phyloP scores from a whole-genome alignment of 92 coral and sea anemone species.

The Bergia puertoricense region DNA sequence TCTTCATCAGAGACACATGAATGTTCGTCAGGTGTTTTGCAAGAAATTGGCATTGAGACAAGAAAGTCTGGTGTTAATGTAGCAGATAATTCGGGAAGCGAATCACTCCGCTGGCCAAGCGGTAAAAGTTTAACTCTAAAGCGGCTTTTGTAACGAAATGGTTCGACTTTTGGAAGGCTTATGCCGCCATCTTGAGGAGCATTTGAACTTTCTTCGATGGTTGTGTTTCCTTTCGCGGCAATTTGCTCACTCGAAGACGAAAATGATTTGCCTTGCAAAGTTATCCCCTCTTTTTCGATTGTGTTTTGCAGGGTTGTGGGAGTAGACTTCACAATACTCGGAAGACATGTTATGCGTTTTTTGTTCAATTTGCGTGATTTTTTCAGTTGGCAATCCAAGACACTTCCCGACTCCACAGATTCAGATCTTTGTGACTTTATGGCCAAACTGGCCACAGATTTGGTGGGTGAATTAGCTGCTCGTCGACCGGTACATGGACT shows the following conservation, averaged over 20 bases:
- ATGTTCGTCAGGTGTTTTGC: slow-evolving; percentile 2
- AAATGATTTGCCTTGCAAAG: slow-evolving; percentile 20
- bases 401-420: slow-evolving; percentile 1
- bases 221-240: neutral
- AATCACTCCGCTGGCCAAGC: slow-evolving; percentile 53
- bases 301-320: neutral
- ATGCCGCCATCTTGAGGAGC: too few species aligned
- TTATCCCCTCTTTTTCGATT: neutral
- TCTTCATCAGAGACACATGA: neutral
- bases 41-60: slow-evolving; percentile 43
- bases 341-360: neutral
- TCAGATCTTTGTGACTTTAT: neutral
- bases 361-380: slow-evolving; percentile 3
- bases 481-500: neutral
- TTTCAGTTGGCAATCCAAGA: neutral
- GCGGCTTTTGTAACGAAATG: slow-evolving; percentile 57
- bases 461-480: neutral
- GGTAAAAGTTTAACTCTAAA: slow-evolving; percentile 61
- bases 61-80: neutral
- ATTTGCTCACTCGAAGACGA: neutral
- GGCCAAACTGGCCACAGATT: neutral
- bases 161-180: neutral
- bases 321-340: neutral
- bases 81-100: slow-evolving; percentile 47
- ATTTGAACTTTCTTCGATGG: neutral